Base-by-base conservation (phyloP, 1,140 invertebrate species). In the Cotesia typhae region DNA sequence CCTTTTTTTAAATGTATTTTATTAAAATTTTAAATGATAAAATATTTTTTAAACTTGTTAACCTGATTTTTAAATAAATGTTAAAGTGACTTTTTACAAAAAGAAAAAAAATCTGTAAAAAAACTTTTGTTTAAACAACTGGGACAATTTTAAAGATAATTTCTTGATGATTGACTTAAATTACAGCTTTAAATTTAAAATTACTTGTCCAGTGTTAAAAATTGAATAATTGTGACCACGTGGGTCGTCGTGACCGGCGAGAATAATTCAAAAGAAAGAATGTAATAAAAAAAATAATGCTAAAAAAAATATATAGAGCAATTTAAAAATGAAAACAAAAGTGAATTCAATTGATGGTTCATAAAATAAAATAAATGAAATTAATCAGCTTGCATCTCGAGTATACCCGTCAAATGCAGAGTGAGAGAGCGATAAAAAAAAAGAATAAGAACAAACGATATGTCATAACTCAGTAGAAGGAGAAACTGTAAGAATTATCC, bases 401-500 rank as follows among this genome's bases (percentile, higher is more conserved):
- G 0, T 28, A 28, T 2, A 28, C 20, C 59, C n/a, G 4, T 10
- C 3, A 64, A n/a, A 38, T 41, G 61, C 37, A n/a, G 37, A 64
- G 4, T 37, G 12, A 12, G 35, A n/a, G 9, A 38, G n/a, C 2
- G 10, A n/a, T 38, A 36, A 64, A 64, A 38, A 38, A 64, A 41
- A 36, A 17, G 35, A 61, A 28, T 4, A 9, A 35, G 28, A 61
- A 4, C 17, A 0, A 28, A 35, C 9, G 5, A 17, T 9, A 38
- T 3, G 28, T 38, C 1, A 61, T 9, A 10, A 57, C 17, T 57
- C 17, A 60, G 57, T 60, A 20, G 57, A 35, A 36, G 57, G 14
- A 55, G 52, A 55, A 55, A n/a, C 52, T 55, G 10, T 55, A 55
- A 60, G 57, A 60, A 35, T n/a, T n/a, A 64, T 64, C 37, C 61